phyloP scores from a whole-genome alignment of 2,797 vertebrate genomes.

The Falco naumanni region DNA sequence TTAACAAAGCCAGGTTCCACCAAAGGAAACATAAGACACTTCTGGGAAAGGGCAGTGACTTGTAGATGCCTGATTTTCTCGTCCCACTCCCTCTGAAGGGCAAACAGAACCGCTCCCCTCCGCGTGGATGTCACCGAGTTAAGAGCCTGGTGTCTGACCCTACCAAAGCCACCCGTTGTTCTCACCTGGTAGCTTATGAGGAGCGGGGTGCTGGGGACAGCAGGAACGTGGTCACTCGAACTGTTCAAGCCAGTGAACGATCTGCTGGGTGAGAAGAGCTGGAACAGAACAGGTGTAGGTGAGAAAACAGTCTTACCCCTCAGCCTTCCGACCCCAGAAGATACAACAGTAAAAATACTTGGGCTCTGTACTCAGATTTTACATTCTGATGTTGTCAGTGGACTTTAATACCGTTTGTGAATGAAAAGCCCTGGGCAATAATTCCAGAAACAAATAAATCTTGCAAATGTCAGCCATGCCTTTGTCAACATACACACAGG shows the following conservation, averaged over 20 bases:
- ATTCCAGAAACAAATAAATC: background rate
- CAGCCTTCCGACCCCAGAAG: background rate
- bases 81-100: background rate
- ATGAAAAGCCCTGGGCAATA: background rate
- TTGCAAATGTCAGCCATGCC: background rate
- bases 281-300: slow-evolving; percentile 40
- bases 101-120: background rate
- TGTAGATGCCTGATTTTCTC: background rate
- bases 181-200: slow-evolving; percentile 90
- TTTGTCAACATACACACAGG: background rate
- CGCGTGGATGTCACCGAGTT: fast-evolving
- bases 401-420: background rate
- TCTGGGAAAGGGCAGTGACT: background rate
- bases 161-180: fast-evolving
- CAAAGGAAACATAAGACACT: background rate
- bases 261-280: slow-evolving; percentile 79
- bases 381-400: background rate
- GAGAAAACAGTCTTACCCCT: background rate
- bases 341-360: background rate
- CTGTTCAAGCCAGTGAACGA: slow-evolving; percentile 83
- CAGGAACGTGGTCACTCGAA: slow-evolving; percentile 81
- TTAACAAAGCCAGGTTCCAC: fast-evolving
- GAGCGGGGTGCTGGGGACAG: slow-evolving; percentile 86
- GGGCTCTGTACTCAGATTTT: background rate
- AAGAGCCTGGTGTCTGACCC: background rate